Base-by-base conservation (phyloP, 1,140 invertebrate genomes). In the Conopomorpha cramerella region DNA sequence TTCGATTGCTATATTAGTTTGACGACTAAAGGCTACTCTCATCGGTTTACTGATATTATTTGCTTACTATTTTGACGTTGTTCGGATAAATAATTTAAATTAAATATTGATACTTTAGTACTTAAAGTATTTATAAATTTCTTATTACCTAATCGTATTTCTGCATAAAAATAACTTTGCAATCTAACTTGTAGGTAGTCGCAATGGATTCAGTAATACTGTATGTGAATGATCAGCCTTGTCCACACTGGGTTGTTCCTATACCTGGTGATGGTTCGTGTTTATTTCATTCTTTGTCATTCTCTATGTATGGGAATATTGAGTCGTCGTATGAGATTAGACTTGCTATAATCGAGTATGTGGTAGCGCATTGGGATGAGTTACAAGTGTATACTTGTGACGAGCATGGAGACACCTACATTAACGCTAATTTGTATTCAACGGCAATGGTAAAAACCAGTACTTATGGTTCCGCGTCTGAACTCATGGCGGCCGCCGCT, bases 281-380 rank as follows among this genome's bases (percentile, higher is more conserved):
- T 29, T n/a, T 29, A 11, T 29, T 29, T 29, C 28, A 29, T 29
- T 29, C 28, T 7, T 11, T 29, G 28, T 29, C 28, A 29, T 29
- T 7, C 28, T 29, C 4, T 29, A 29, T 29, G 28, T 29, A 29
- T 29, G 28, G 28, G 28, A 29, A 11, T 4, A 7, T 29, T 29
- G 4, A 29, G 11, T 29, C 28, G 28, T 29, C 28, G 11, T 7
- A 29, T 11, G 28, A 29, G 4, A 29, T 29, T 7, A 4, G 28
- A 11, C 28, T 4, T 10, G 28, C 28, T 29, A 11, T 29, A 4
- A 11, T 29, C 28, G 4, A 29, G 4, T 29, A 29, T 29, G 28
- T 29, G 11, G 28, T 29, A 11, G 13, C 4, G 28, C 4, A 29
- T 29, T 29, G 28, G 28, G 28, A 29, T 29, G 28, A 29, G 4